A percentile compares a stretch with the other conserved stretches of the same genome.
phyloP scores from a whole-genome alignment of 2,113 vertebrate genomes.

The Dipodomys merriami region DNA sequence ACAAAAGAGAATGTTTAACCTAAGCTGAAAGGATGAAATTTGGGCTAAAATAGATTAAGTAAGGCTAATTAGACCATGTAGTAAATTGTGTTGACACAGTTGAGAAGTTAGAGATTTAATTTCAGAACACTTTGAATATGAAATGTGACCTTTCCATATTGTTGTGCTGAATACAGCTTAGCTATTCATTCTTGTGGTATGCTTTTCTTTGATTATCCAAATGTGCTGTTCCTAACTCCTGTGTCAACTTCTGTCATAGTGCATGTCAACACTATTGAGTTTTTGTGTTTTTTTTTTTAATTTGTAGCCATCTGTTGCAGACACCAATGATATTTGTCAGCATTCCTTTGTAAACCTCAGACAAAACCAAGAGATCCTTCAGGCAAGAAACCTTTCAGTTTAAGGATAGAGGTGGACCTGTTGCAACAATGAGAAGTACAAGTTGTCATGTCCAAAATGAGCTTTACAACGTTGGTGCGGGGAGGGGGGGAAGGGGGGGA shows the following conservation, averaged over 20 bases:
- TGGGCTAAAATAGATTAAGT: not conserved
- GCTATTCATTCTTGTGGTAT: not conserved
- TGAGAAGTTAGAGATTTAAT: constrained; percentile 29
- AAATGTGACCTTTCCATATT: constrained; percentile 21
- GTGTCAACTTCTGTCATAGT: not conserved
- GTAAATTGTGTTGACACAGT: constrained; percentile 18
- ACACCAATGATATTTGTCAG: not conserved
- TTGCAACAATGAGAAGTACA: too few relatives aligned
- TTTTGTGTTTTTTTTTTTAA: not conserved
- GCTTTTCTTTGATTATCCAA: constrained; percentile 11
- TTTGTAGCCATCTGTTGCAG: not conserved
- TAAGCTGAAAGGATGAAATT: not conserved
- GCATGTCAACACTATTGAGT: not conserved
- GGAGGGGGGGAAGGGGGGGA: too few relatives aligned
- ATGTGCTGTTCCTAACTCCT: not conserved
- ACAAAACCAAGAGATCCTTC: not conserved
- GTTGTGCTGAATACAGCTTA: not conserved
- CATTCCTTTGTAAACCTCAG: not conserved
- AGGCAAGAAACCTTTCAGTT: not conserved
- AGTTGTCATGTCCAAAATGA: too few relatives aligned
- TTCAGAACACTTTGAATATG: not conserved
- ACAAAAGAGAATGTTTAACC: not conserved
- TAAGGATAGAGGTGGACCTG: too few relatives aligned
- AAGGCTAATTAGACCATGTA: not conserved
- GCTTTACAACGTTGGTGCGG: too few relatives aligned